These are phyloP conservation scores for Enteromius treurensis DNA, from an alignment of 2,797 vertebrate genomes.

Conservation along the genomic window DNA sequence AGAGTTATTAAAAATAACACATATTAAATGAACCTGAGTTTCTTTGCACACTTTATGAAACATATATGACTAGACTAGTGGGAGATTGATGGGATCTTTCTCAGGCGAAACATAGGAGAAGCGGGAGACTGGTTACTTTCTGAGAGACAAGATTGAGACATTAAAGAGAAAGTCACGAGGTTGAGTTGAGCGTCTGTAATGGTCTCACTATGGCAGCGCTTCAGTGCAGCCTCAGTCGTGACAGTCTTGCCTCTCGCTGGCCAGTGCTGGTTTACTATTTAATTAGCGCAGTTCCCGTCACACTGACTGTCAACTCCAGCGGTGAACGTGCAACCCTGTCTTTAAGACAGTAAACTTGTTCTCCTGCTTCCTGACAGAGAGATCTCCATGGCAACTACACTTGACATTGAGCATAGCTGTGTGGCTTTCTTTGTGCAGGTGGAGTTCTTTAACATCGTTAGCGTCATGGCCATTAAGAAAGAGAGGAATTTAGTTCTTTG, in stretches of 20 bases:
- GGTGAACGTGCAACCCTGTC: slow-evolving; percentile 25
- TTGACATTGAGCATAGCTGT: slow-evolving; percentile 41
- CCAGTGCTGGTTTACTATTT: slow-evolving; percentile 47
- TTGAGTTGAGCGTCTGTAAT: slow-evolving; percentile 6
- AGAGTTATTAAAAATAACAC: not conserved
- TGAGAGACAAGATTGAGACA: slow-evolving; percentile 4
- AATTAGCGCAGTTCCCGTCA: slow-evolving; percentile 38
- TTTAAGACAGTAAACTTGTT: slow-evolving; percentile 31
- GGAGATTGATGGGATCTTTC: slow-evolving; percentile 2
- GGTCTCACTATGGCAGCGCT: not conserved
- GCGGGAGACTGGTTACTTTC: slow-evolving; percentile 1
- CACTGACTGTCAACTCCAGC: slow-evolving; percentile 40
- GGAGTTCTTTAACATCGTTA: slow-evolving; percentile 17
- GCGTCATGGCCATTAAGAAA: slow-evolving; percentile 3
- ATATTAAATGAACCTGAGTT: not conserved
- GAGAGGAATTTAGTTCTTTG: not conserved
- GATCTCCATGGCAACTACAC: slow-evolving; percentile 46
- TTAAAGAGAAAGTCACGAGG: slow-evolving; percentile 2
- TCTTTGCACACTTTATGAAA: slow-evolving; percentile 13
- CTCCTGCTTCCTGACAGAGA: slow-evolving; percentile 40
- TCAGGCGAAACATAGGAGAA: not conserved
- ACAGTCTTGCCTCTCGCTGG: slow-evolving; percentile 29
- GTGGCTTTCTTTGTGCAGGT: slow-evolving; percentile 37
- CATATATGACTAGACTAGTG: not conserved
- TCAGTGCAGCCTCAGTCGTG: slow-evolving; percentile 17